A percentile compares a stretch with the other conserved stretches of the same genome.
Evolutionary conservation across 2,797 vertebrate species (phyloP).

Genomic region (Anolis apletophallus): DNA sequence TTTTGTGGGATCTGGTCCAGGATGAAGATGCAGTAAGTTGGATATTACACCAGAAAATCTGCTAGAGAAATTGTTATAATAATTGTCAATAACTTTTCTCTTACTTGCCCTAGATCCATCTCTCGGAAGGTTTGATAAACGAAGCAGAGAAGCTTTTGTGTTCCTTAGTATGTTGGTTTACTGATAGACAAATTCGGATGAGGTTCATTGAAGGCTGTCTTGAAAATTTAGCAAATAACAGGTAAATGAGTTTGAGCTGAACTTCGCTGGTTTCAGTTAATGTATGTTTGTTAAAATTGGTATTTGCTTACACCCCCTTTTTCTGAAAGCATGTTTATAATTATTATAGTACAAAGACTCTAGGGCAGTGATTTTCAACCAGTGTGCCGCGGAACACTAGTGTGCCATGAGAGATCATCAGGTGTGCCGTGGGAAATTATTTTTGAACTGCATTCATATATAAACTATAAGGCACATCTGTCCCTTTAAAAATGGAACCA

Average conservation of each 20-base stretch:
- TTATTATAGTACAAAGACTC: not conserved
- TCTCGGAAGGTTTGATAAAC: slow-evolving; percentile 97
- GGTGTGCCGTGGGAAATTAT: too few species aligned
- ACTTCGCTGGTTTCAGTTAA: not conserved
- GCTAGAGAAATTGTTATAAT: slow-evolving; percentile 29
- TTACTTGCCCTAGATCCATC: slow-evolving; percentile 88
- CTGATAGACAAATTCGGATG: slow-evolving; percentile 98
- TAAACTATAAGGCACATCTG: too few species aligned
- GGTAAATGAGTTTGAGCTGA: slow-evolving; percentile 78
- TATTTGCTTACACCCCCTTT: not conserved
- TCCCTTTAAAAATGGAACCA: too few species aligned
- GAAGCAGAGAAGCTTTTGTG: slow-evolving; percentile 98
- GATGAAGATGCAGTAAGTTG: slow-evolving; percentile 94
- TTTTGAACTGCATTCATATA: too few species aligned
- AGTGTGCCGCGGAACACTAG: too few species aligned
- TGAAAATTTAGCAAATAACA: slow-evolving; percentile 97
- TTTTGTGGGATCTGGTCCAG: slow-evolving; percentile 98
- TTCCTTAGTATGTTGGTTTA: slow-evolving; percentile 99
- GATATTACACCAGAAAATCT: slow-evolving; percentile 40
- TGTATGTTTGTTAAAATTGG: not conserved
- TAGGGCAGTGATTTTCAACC: too few species aligned
- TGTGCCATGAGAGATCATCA: too few species aligned
- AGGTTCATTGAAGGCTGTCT: slow-evolving; percentile 99
- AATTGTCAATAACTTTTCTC: slow-evolving; percentile 64
- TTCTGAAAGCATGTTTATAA: not conserved